Evolutionary conservation across 2,797 vertebrate genomes (phyloP), one percentile per base, ranked within the genome.

Genomic region (Mormyrus hasselquistii): DNA sequence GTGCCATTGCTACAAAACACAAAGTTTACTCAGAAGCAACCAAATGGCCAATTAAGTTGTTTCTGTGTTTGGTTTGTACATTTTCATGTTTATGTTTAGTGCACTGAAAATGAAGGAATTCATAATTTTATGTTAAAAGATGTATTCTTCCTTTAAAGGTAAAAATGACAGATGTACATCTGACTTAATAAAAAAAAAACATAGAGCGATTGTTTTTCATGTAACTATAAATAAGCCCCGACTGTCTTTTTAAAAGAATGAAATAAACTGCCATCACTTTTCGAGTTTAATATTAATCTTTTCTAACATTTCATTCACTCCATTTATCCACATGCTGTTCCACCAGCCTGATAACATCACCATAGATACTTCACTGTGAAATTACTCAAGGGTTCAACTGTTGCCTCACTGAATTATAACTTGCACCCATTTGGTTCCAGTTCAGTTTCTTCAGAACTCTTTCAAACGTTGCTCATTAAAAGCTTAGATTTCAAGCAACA

Each of bases 91-190:
- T 25, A 62, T 89, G 79, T 49, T 38, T 14, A 53, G 44, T 53
- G 59, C 34, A 69, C 55, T 89, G 53, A 89, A 88, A 65, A 59
- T 89, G 83, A 89, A 89, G 88, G 88, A 89, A 86, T 62, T 89
- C 38, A 65, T 16, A 87, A 25, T 52, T 38, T 29, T 57, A 87
- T 84, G 82, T 22, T 83, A 83, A 49, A 83, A 83, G 65, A 84
- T 84, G 9, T 50, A 29, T 44, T 12, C 41, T 50, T 12, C 47
- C n/a, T 84, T 84, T 84, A 84, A 29, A 84, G 3, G 82, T 84
- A 49, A 52, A 84, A 84, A 29, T 84, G 41, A 84, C 82, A 83
- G 34, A 79, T 44, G 73, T 79, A 79, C 73, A 79, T n/a, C 73
- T 79, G 73, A 19, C 9, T 19, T 44, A 7, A 69, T 69, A 41